phyloP scores from a whole-genome alignment of 2,113 vertebrate species.

The Pagrus major region DNA sequence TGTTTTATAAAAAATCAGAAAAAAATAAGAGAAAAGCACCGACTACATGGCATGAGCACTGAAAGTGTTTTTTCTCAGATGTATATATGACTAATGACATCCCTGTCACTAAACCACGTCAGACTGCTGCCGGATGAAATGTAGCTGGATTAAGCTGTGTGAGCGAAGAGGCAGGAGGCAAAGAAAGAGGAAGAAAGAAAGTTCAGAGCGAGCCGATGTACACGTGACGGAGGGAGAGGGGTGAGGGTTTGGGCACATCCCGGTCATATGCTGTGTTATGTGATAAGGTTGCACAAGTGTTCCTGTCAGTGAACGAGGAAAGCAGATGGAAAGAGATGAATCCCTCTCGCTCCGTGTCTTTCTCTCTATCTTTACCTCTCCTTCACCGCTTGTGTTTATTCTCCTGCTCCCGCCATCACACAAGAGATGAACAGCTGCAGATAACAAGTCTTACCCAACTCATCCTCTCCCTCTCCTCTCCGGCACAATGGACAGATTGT shows the following conservation, averaged over 20 bases:
- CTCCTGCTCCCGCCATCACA: conserved; percentile 25
- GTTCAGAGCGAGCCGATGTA: conserved; percentile 25
- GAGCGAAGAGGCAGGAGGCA: neutral
- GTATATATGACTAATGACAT: conserved; percentile 60
- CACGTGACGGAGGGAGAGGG: conserved; percentile 53
- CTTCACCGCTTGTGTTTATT: conserved; percentile 8
- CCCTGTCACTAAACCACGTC: conserved; percentile 68
- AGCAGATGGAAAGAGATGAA: conserved; percentile 31
- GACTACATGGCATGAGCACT: conserved; percentile 57
- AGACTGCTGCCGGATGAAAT: conserved; percentile 37
- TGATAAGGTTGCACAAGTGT: conserved; percentile 71
- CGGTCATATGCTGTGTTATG: conserved; percentile 69
- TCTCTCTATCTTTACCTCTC: conserved; percentile 9
- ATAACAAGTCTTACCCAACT: conserved; percentile 51
- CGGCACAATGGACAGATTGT: conserved; percentile 63
- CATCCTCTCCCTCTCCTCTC: conserved; percentile 1
- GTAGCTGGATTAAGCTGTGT: neutral
- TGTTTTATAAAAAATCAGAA: neutral
- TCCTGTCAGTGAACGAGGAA: conserved; percentile 67
- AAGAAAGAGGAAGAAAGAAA: neutral
- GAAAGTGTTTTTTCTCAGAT: conserved; percentile 59
- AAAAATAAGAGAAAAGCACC: conserved; percentile 36
- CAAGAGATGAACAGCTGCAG: conserved; percentile 66
- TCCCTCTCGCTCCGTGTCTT: conserved; percentile 3
- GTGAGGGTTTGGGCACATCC: conserved; percentile 25